Conservation (phyloP, 2,797 vertebrate genomes). For the Centroberyx gerrardi region DNA sequence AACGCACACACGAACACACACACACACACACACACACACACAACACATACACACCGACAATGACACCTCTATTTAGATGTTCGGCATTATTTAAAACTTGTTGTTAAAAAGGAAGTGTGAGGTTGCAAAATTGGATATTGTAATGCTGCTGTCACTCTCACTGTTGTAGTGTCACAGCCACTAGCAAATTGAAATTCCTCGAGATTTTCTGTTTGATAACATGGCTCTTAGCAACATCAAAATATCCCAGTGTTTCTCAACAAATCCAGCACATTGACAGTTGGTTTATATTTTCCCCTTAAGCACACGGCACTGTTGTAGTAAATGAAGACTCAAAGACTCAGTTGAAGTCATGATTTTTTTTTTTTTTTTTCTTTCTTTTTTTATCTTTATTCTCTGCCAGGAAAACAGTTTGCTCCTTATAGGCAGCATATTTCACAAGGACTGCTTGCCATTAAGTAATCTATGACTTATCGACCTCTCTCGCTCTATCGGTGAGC, state of each 20-base stretch:
- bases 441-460: not conserved
- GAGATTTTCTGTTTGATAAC: conserved; percentile 28
- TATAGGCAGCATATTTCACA: not conserved
- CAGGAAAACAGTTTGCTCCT: not conserved
- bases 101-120: not conserved
- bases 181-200: conserved; percentile 9
- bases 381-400: not conserved
- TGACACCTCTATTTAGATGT: not conserved
- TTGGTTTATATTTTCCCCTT: conserved; percentile 1
- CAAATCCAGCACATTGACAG: not conserved
- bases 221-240: conserved; percentile 15
- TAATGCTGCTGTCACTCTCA: not conserved
- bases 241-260: conserved; percentile 11
- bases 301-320: not conserved
- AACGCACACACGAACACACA: not conserved
- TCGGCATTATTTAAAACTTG: not conserved
- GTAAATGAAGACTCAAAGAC: not conserved
- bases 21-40: too few relatives aligned
- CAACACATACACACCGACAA: not conserved
- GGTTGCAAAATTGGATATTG: not conserved
- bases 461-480: too few relatives aligned
- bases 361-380: not conserved
- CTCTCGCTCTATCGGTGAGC: too few relatives aligned
- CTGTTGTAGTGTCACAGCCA: not conserved
- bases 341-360: not conserved